phyloP scores from a whole-genome alignment of 2,888 invertebrate genomes.

The Therioaphis trifolii region DNA sequence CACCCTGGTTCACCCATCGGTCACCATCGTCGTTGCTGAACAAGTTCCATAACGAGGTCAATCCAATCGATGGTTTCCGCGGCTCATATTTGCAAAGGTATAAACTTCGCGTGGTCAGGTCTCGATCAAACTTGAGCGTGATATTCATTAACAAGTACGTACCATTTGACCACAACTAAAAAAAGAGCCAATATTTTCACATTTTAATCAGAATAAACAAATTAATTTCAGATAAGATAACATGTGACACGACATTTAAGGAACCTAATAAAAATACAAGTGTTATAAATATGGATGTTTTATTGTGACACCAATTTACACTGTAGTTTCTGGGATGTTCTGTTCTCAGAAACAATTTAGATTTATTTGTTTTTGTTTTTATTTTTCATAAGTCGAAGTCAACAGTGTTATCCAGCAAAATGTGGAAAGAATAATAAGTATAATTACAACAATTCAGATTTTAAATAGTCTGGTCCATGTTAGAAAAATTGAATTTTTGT shows the following conservation, averaged over 20 bases:
- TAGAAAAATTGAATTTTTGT: too few species aligned
- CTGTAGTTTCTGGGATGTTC: too few species aligned
- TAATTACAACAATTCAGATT: too few species aligned
- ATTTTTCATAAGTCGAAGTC: too few species aligned
- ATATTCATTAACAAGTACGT: constrained; percentile 64
- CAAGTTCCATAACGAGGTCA: not conserved
- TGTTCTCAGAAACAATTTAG: too few species aligned
- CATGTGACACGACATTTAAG: not conserved
- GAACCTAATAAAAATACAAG: not conserved
- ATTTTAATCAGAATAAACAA: not conserved
- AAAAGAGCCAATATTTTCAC: constrained; percentile 53
- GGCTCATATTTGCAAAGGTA: constrained; percentile 31
- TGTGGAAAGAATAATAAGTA: too few species aligned
- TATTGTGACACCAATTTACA: too few species aligned
- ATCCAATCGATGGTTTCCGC: not conserved
- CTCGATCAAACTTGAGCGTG: constrained; percentile 62
- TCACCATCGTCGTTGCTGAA: not conserved
- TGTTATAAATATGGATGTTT: too few species aligned
- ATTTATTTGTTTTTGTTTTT: too few species aligned
- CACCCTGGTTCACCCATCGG: constrained; percentile 52
- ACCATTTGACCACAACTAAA: constrained; percentile 64
- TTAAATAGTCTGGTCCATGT: too few species aligned
- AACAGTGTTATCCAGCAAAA: too few species aligned
- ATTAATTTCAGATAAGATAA: not conserved
- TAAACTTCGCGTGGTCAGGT: constrained; percentile 34